Base-by-base conservation (phyloP, 2,797 vertebrate species). In the Ciconia nigra region DNA sequence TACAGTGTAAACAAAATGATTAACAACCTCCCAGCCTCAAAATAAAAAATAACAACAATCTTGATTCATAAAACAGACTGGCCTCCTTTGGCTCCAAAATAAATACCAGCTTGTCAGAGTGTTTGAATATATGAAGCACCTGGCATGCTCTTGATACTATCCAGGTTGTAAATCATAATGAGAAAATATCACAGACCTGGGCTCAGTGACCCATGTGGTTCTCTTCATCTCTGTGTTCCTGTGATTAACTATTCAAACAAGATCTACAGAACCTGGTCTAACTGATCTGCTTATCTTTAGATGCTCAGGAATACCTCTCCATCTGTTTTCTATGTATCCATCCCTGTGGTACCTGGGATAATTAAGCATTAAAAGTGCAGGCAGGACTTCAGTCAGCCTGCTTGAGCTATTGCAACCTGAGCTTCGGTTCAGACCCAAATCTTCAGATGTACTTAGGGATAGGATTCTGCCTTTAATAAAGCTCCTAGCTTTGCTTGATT, bases 211-310 rank as follows among this genome's bases (percentile, higher is more conserved):
- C 88, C 92, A 96, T 96, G 96, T 96, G 95, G 92, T 95, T 96
- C 90, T 82, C 78, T 93, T 96, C 92, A 96, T 94, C 83, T 82
- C 73, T 65, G 46, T 94, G 73, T 97, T 96, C 70, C 70, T 91
- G 80, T 94, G 94, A 96, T 97, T 96, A 93, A 96, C 90, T 91
- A 90, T 93, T 95, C 90, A 93, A 85, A 94, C 77, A 95, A 93
- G 80, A 86, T 77, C 89, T 83, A 49, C 77, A 87, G 88, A 91
- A 95, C 71, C 51, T 33, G 62, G 24, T 70, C 85, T 95, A 89
- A 66, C 85, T 70, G 87, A 91, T 95, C 77, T 88, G 86, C 80
- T 95, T 94, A 78, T 95, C 96, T 95, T 96, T 90, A 93, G 85
- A 84, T 90, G 79, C n/a, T 95, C 62, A 90, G 88, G 73, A 91